Conservation (phyloP, 2,113 vertebrate species). For the Ammodytes marinus region DNA sequence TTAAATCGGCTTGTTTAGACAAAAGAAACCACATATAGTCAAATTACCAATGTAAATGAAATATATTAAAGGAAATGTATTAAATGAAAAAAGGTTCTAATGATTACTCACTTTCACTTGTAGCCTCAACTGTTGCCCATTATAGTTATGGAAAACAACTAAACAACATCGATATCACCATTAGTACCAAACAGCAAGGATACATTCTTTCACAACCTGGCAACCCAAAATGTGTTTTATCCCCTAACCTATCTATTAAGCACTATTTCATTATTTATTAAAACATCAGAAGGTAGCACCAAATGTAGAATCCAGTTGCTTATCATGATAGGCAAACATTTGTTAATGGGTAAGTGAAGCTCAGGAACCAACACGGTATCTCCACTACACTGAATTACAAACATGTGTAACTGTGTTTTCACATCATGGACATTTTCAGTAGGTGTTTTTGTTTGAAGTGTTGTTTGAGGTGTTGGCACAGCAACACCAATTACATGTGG, state of each 20-base stretch:
- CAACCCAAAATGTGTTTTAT: not conserved
- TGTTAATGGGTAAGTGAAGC: not conserved
- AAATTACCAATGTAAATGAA: not conserved
- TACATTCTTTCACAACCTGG: not conserved
- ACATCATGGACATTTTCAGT: conserved; percentile 67
- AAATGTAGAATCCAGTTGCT: not conserved
- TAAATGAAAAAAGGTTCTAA: not conserved
- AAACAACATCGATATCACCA: not conserved
- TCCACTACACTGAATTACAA: conserved; percentile 14
- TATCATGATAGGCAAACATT: not conserved
- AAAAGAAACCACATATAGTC: not conserved
- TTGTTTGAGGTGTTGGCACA: conserved; percentile 81
- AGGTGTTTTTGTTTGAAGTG: conserved; percentile 80
- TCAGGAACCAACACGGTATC: conserved; percentile 3
- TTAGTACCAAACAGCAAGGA: not conserved
- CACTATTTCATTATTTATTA: not conserved
- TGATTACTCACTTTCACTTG: no score
- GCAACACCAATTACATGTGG: conserved; percentile 75
- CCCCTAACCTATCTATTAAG: not conserved
- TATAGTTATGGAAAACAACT: not conserved
- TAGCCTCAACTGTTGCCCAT: not conserved
- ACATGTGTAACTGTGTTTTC: conserved; percentile 63
- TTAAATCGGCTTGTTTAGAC: not conserved
- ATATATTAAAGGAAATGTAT: not conserved
- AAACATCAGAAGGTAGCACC: not conserved